Evolutionary conservation across 2,888 invertebrate genomes (phyloP), one percentile per base, ranked within the genome.

Genomic region (Electrophaes corylata): DNA sequence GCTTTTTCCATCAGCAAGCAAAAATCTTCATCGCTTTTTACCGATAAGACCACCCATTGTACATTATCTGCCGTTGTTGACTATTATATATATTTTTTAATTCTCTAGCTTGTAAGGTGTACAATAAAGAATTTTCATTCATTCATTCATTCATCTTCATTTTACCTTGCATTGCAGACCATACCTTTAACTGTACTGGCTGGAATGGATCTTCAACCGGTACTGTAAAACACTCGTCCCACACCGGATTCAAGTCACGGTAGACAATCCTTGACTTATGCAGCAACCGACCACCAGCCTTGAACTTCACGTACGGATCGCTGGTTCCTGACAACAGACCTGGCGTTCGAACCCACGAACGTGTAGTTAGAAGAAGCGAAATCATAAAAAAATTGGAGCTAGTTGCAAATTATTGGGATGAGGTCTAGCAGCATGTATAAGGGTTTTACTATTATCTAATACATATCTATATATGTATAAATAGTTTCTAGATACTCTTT

Each of bases 241-340:
- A 99, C n/a, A 96, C 94, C 0, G 99, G 99, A 90, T 99, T 99
- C 60, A 99, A 93, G 84, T 98, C 98, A 73, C 98, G 94, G 85
- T 97, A 97, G 60, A 99, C 96, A 54, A 97, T 99, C 79, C 96
- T 95, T 70, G 98, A 98, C 92, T 98, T 99, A 91, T 98, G 97
- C 69, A 98, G 93, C 68, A 98, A 92, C 62, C 97, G 94, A 31
- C 97, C 96, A 10, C 95, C 96, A 64, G 95, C 92, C 89, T 98
- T 98, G 91, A 99, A 98, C 93, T 99, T 99, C 54, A 98, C 98
- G 91, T 99, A 99, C 18, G 99, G 99, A 92, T 99, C 99, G 86
- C 98, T 98, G 62, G 98, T 96, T 71, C 98, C 98, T 97, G 92
- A 83, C 84, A 93, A 87, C 84, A 91, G 82, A 76, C 89, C 89